A percentile compares a stretch with the other conserved stretches of the same genome.
Conservation (phyloP, 1,140 invertebrate genomes). For the Saccostrea echinata region DNA sequence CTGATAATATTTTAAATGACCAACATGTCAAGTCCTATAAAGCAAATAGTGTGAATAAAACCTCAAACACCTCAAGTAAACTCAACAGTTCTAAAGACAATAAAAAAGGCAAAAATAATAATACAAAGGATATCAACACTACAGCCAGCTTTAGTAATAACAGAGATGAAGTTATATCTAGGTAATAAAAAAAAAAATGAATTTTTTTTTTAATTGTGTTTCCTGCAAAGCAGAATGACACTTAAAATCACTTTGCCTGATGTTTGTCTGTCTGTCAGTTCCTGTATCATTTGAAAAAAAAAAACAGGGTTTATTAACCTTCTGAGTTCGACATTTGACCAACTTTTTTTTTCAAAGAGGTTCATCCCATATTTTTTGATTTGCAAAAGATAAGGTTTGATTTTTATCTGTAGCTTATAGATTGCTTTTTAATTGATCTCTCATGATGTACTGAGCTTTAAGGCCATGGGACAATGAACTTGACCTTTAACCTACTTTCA, state of each 20-base stretch:
- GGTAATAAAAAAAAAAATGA: constrained; percentile 52
- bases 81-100: constrained; percentile 76
- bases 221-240: background rate
- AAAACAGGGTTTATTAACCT: too few species aligned
- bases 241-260: background rate
- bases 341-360: too few species aligned
- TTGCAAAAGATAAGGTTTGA: too few species aligned
- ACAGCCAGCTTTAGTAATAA: constrained; percentile 76
- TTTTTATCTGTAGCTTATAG: too few species aligned
- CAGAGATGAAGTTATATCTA: constrained; percentile 75
- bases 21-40: constrained; percentile 75
- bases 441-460: too few species aligned
- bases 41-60: constrained; percentile 67
- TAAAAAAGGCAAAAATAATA: constrained; percentile 76
- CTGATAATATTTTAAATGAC: constrained; percentile 74
- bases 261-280: too few species aligned
- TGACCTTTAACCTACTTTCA: too few species aligned
- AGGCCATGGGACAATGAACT: too few species aligned
- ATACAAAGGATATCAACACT: constrained; percentile 73
- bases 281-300: too few species aligned
- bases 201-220: constrained; percentile 1
- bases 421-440: too few species aligned
- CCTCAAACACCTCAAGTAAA: constrained; percentile 66
- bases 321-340: too few species aligned
- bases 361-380: too few species aligned